Base-by-base conservation (phyloP, 2,888 invertebrate genomes). In the Limnephilus auricula region DNA sequence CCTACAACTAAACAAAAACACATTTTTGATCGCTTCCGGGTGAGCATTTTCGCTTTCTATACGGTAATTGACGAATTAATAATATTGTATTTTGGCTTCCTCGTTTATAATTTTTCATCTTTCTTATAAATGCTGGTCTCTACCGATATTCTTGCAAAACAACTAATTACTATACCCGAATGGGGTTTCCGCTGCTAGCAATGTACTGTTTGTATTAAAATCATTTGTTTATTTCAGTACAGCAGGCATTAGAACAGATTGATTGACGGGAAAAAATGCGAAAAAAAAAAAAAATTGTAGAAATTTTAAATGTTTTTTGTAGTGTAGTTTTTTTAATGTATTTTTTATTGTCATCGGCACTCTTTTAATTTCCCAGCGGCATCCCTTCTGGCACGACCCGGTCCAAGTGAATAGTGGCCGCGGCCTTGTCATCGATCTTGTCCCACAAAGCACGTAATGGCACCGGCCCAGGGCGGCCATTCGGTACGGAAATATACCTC, bases 391-490 rank as follows among this genome's bases (percentile, higher is more conserved):
- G 87, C 87, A 87, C 79, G 79, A 45, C 65, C 37, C 86, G 40
- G 79, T 25, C 34, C 30, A 25, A 87, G 80, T 40, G 79, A 37
- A 30, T 45, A 32, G 65, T 87, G 87, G 34, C 87, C 65, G 82
- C 86, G 91, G 90, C 91, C 91, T 91, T 91, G 91, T 82, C 80
- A 65, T 34, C 90, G 90, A 34, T 90, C 91, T 89, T 91, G 91
- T 89, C 92, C 90, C 50, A 92, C 92, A 91, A 92, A 91, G 91
- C 86, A 89, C 87, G 90, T 82, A 87, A 92, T 92, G 92, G 92
- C 92, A 92, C 84, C 18, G 34, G 50, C 92, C 92, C 91, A 92
- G 90, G 50, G 83, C 18, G 87, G 78, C 79, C 80, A 80, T 78
- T 90, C 85, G 50, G 84, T 87, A 89, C 91, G 91, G 91, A 92